phyloP scores from a whole-genome alignment of 2,113 vertebrate genomes.

The Tonatia bakeri region DNA sequence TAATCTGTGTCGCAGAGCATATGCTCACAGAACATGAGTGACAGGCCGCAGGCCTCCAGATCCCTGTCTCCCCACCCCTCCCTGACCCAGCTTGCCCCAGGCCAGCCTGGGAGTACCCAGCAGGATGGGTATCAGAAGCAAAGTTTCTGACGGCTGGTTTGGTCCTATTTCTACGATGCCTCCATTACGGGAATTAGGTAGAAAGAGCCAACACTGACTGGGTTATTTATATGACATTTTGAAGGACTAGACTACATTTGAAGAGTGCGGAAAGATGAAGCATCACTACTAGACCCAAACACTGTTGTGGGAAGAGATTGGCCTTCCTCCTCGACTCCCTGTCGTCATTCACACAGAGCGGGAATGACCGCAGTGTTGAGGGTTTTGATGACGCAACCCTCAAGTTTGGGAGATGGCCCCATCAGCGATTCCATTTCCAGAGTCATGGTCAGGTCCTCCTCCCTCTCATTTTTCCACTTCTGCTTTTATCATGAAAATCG shows the following conservation, averaged over 20 bases:
- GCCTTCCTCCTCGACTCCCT: neutral
- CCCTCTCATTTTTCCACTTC: conserved; percentile 38
- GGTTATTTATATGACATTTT: neutral
- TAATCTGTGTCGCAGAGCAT: too few relatives aligned
- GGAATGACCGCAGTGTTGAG: neutral
- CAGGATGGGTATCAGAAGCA: neutral
- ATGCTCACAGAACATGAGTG: neutral
- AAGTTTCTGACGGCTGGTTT: neutral
- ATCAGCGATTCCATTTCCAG: neutral
- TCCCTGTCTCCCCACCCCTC: neutral
- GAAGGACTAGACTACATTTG: neutral
- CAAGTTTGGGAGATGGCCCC: neutral
- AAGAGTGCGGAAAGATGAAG: neutral
- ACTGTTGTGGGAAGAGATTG: neutral
- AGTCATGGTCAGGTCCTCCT: neutral
- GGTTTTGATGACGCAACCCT: neutral
- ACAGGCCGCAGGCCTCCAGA: neutral
- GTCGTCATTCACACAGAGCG: neutral
- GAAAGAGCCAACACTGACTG: neutral
- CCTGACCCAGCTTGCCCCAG: neutral
- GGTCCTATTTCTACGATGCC: neutral
- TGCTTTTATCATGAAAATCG: conserved; percentile 39
- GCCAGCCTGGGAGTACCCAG: neutral
- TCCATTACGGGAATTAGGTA: neutral
- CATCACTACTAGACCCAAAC: neutral